phyloP scores from a whole-genome alignment of 2,888 invertebrate species.

The Ophion obscuratus region DNA sequence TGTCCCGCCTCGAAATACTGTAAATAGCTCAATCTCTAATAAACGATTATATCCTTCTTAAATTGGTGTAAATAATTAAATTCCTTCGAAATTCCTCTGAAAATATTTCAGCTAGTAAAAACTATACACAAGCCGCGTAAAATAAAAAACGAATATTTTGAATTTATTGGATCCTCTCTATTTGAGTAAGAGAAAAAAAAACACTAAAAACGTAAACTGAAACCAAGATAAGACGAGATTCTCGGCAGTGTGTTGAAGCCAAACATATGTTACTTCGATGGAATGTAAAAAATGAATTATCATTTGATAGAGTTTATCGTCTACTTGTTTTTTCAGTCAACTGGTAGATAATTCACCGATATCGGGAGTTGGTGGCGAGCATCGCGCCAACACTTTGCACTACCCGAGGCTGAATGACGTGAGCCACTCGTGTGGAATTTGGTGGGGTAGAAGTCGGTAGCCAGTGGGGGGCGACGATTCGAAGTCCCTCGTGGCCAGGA shows the following conservation, averaged over 20 bases:
- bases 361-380: constrained; percentile 8
- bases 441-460: constrained; percentile 38
- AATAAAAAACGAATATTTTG: no score
- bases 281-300: neutral
- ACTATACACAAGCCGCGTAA: no score
- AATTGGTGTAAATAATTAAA: no score
- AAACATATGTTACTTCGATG: neutral
- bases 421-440: constrained; percentile 10
- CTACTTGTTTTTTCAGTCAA: constrained; percentile 24
- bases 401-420: constrained; percentile 44
- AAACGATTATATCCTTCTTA: no score
- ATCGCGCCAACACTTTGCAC: constrained; percentile 13
- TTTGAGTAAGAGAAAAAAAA: no score
- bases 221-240: neutral
- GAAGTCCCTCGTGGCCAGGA: constrained; percentile 14
- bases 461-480: constrained; percentile 42
- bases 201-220: neutral
- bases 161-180: no score
- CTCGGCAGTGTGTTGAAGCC: neutral
- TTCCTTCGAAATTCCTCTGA: no score
- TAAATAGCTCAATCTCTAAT: no score
- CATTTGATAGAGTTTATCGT: constrained; percentile 27
- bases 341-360: constrained; percentile 25
- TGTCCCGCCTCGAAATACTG: no score
- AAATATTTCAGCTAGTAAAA: no score